Evolutionary conservation across 2,888 invertebrate species (phyloP), one percentile per base, ranked within the genome.

Genomic region (Machimus atricapillus): DNA sequence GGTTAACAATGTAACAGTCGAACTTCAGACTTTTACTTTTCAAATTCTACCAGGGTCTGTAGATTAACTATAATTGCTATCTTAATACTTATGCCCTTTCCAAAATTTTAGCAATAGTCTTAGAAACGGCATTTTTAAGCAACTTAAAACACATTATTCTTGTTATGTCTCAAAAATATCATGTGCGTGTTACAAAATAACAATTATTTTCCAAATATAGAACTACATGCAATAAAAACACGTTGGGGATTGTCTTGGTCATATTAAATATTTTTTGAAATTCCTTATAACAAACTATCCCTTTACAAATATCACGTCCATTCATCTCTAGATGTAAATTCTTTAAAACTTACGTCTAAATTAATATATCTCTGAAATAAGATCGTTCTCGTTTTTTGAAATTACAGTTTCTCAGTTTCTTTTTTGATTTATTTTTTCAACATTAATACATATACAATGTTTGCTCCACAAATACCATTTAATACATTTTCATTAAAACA

Each of bases 371-470:
- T 40, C 31, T 52, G 52, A 87, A 73, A 27, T 87, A 85, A 85
- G 40, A 78, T 58, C 46, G 31, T 40, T 78, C n/a, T 66, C 83
- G 37, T 34, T 19, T 81, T 90, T 91, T 92, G 92, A 92, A 92
- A 92, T 92, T 92, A 92, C 92, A 92, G 92, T 92, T 92, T 92
- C 92, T 92, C 90, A 90, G 89, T 89, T 89, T 40, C 12, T 40
- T 40, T 40, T 89, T 90, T 90, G 88, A 89, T 83, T 87, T 88
- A 0, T 40, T 88, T 88, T 87, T 88, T 90, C 89, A 90, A 89
- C 87, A 83, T 73, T 40, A 37, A 83, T 43, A 37, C 43, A 88
- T 82, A 66, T 58, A 73, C 83, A 58, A 66, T 79, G 43, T 87
- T 46, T 87, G 27, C 52, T 27, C 56, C 81, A 81, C 34, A 73